Evolutionary conservation across 1,140 invertebrate genomes (phyloP), one percentile per base, ranked within the genome.

Genomic region (Manduca sexta): DNA sequence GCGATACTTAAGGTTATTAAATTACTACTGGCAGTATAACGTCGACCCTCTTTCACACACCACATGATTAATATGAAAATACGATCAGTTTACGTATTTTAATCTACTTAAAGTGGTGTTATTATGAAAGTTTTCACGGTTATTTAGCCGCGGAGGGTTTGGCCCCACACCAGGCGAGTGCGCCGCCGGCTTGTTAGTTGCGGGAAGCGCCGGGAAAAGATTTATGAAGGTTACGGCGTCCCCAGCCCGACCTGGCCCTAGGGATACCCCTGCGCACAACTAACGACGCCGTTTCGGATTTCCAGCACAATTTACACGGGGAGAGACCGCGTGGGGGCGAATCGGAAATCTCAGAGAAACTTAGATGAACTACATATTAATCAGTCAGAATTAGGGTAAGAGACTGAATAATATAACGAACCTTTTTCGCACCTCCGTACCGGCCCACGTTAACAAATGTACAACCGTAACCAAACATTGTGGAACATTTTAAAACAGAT

Each of bases 211-310:
- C 66, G 63, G 66, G 67, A 79, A 77, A 79, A 83, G 78, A 79
- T 82, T 82, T 84, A 82, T 84, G 70, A 70, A 74, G 78, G 78
- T 82, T 63, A 58, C 66, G 53, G 39, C 66, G 70, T 71, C 71
- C 69, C 68, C 71, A 62, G 50, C 54, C 61, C 64, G 58, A 58
- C 52, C 61, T 68, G 62, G 63, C 77, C 75, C 74, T 53, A 58
- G 68, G 81, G 74, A 71, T 59, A 54, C 59, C 69, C 62, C 58
- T 63, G 55, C 58, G 64, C 59, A 66, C 60, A 78, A 80, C 79
- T 81, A 79, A 83, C 74, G 77, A 76, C 55, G 64, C 64, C 74
- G 74, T 64, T 68, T 80, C 72, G 71, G 70, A 80, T 81, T 80
- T 78, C 77, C 54, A 75, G 64, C 64, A 70, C 64, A 81, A 84